phyloP scores from a whole-genome alignment of 2,888 invertebrate genomes.

The Elegia similella region DNA sequence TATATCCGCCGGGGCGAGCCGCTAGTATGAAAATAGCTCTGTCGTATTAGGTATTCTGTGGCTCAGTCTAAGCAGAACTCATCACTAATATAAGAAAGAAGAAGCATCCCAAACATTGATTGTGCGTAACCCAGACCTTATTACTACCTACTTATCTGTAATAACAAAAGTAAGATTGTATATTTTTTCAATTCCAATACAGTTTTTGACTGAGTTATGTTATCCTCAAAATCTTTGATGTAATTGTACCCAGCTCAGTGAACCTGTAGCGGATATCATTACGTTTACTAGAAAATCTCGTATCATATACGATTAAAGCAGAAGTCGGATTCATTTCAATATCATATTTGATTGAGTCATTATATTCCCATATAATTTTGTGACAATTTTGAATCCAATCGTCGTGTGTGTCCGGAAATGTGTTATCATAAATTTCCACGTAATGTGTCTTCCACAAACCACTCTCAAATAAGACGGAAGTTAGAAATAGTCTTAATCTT shows the following conservation, averaged over 20 bases:
- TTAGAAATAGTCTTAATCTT: conserved; percentile 43
- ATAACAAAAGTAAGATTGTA: too few relatives aligned
- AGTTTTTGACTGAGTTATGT: too few relatives aligned
- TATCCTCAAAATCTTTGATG: too few relatives aligned
- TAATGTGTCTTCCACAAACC: conserved; percentile 55
- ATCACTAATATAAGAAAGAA: too few relatives aligned
- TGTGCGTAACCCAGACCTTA: too few relatives aligned
- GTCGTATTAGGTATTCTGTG: too few relatives aligned
- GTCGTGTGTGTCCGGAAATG: conserved; percentile 65
- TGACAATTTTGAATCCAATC: conserved; percentile 35
- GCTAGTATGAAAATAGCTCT: too few relatives aligned
- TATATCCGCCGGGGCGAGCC: too few relatives aligned
- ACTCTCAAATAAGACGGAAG: conserved; percentile 36
- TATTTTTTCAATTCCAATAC: too few relatives aligned
- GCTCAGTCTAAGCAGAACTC: too few relatives aligned
- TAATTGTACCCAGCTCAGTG: background rate
- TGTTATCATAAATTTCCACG: conserved; percentile 35
- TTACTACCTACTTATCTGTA: too few relatives aligned
- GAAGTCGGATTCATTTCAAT: background rate
- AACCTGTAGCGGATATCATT: background rate
- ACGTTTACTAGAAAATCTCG: background rate
- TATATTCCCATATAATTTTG: conserved; percentile 31
- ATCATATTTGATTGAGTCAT: conserved; percentile 14
- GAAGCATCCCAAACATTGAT: too few relatives aligned
- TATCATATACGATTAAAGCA: background rate